phyloP scores from a whole-genome alignment of 2,888 invertebrate species.

The Spodoptera littoralis region DNA sequence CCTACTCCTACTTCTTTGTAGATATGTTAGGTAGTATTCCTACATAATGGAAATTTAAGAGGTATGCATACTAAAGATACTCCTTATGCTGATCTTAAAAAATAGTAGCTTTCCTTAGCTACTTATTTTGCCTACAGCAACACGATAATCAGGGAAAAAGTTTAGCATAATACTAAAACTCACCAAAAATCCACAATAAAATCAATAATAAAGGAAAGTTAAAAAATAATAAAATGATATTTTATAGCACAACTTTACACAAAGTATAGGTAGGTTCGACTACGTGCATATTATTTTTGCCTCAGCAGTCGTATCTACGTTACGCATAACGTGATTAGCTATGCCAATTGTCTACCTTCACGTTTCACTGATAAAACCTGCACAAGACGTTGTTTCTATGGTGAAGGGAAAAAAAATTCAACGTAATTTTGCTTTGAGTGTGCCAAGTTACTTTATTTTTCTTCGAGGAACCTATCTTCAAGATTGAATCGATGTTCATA shows the following conservation, averaged over 20 bases:
- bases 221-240: slow-evolving; percentile 11
- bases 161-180: slow-evolving; percentile 3
- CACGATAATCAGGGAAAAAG: no score
- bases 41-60: no score
- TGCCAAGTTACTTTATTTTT: no score
- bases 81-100: no score
- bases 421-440: neutral
- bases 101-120: no score
- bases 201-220: slow-evolving; percentile 4
- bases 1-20: no score
- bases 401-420: neutral
- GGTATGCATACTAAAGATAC: no score
- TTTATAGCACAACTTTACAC: slow-evolving; percentile 42
- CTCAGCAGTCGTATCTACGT: slow-evolving; percentile 43
- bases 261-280: slow-evolving; percentile 33
- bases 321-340: slow-evolving; percentile 55
- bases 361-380: slow-evolving; percentile 50
- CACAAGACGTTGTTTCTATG: slow-evolving; percentile 36
- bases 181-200: slow-evolving; percentile 5
- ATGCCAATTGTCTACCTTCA: slow-evolving; percentile 54
- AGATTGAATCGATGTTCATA: no score
- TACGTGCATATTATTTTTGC: slow-evolving; percentile 35
- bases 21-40: no score
- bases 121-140: no score
- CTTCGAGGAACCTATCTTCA: no score